phyloP scores from a whole-genome alignment of 2,888 invertebrate genomes.

The Gibbula magus region DNA sequence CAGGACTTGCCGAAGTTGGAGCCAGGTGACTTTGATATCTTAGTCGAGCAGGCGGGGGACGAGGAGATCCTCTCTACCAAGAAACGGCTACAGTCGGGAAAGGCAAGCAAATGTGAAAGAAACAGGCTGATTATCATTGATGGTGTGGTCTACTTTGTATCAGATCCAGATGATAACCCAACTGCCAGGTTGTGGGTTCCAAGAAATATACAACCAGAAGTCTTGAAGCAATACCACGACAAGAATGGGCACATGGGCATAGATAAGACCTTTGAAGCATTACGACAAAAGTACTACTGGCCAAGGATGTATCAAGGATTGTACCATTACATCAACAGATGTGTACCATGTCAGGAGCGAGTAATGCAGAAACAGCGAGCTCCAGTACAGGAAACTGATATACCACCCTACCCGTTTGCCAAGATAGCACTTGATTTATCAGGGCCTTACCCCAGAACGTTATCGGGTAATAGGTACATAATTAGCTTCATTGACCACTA shows the following conservation, averaged over 20 bases:
- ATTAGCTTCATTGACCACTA: too few species aligned
- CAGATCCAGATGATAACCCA: too few species aligned
- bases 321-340: too few species aligned
- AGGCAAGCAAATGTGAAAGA: too few species aligned
- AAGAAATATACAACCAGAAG: neutral
- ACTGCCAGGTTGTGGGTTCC: neutral
- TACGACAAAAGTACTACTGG: too few species aligned
- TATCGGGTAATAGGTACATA: too few species aligned
- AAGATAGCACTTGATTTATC: neutral
- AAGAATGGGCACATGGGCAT: neutral
- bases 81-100: neutral
- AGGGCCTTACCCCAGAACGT: too few species aligned
- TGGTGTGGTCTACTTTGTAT: neutral
- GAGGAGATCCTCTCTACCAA: neutral
- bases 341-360: conserved; percentile 31
- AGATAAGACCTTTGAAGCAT: neutral
- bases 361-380: conserved; percentile 23
- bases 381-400: conserved; percentile 41
- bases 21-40: neutral
- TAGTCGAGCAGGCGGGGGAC: neutral
- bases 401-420: conserved; percentile 27
- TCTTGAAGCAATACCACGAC: neutral
- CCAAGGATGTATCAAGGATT: too few species aligned
- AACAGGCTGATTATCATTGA: neutral
- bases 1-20: too few species aligned